phyloP scores from a whole-genome alignment of 2,888 invertebrate species.

The Archips xylosteana region DNA sequence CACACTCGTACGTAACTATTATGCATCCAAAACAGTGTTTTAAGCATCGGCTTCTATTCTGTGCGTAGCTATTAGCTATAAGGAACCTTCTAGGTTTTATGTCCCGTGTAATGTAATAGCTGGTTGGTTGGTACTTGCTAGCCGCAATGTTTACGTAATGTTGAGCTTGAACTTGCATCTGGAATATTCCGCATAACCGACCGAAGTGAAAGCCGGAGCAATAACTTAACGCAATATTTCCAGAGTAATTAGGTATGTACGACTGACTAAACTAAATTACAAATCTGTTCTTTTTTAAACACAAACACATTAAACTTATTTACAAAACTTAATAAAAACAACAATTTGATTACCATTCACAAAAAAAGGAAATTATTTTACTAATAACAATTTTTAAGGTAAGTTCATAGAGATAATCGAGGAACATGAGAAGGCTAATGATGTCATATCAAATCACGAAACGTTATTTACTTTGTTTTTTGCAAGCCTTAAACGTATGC shows the following conservation, averaged over 20 bases:
- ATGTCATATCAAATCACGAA: constrained; percentile 19
- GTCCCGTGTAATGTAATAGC: constrained; percentile 1
- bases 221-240: constrained; percentile 19
- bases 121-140: background rate
- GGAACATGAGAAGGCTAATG: constrained; percentile 20
- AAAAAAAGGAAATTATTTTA: too few species aligned
- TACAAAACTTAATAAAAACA: too few species aligned
- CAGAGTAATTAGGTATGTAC: constrained; percentile 18
- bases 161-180: constrained; percentile 46
- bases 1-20: background rate
- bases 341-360: too few species aligned
- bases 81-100: constrained; percentile 11
- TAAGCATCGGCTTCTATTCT: background rate
- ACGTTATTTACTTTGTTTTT: constrained; percentile 33
- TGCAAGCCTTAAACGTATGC: constrained; percentile 22
- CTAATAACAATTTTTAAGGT: background rate
- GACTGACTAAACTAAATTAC: background rate
- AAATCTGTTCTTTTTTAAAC: too few species aligned
- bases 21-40: background rate
- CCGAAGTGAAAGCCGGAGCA: constrained; percentile 43
- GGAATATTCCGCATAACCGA: constrained; percentile 42
- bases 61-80: background rate
- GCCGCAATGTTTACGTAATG: constrained; percentile 39
- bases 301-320: too few species aligned
- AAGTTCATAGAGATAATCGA: background rate